Conservation (phyloP, 1,140 invertebrate genomes). For the Zophobas atratus region DNA sequence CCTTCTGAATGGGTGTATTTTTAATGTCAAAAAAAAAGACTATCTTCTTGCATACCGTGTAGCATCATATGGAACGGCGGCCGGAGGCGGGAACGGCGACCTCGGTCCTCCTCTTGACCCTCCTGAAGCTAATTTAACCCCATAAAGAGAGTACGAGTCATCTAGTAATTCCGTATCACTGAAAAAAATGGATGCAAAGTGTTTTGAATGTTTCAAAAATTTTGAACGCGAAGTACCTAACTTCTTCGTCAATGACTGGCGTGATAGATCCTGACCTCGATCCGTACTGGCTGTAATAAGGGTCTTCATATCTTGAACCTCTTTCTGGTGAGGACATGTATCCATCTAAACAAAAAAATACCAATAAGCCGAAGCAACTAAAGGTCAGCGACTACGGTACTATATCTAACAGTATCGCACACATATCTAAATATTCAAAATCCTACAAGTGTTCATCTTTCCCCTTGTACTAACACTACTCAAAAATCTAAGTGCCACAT, state of each 20-base stretch:
- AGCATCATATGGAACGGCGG: slow-evolving; percentile 73
- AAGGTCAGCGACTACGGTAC: too few relatives aligned
- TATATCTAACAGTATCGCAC: slow-evolving; percentile 15
- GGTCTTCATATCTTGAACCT: slow-evolving; percentile 85
- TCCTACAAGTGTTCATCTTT: background rate
- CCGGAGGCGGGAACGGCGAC: slow-evolving; percentile 69
- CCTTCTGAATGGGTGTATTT: too few relatives aligned
- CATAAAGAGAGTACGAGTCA: slow-evolving; percentile 85
- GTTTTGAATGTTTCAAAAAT: too few relatives aligned
- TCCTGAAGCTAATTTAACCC: slow-evolving; percentile 77
- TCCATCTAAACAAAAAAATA: slow-evolving; percentile 71
- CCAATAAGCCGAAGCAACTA: background rate
- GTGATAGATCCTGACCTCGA: slow-evolving; percentile 83
- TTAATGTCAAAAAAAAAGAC: too few relatives aligned
- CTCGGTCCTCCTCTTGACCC: slow-evolving; percentile 70
- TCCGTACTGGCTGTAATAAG: slow-evolving; percentile 87
- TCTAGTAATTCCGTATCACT: slow-evolving; percentile 84
- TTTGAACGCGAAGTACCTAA: slow-evolving; percentile 74
- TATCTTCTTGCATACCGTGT: slow-evolving; percentile 68
- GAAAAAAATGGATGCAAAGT: slow-evolving; percentile 50
- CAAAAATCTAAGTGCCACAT: slow-evolving; percentile 40
- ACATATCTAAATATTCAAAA: background rate
- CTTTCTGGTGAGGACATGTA: slow-evolving; percentile 92
- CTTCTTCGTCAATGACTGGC: slow-evolving; percentile 92
- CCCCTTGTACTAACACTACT: slow-evolving; percentile 22